These are phyloP conservation scores for Sinocyclocheilus rhinocerous DNA, from an alignment of 2,113 vertebrate species.

Conservation along the genomic window DNA sequence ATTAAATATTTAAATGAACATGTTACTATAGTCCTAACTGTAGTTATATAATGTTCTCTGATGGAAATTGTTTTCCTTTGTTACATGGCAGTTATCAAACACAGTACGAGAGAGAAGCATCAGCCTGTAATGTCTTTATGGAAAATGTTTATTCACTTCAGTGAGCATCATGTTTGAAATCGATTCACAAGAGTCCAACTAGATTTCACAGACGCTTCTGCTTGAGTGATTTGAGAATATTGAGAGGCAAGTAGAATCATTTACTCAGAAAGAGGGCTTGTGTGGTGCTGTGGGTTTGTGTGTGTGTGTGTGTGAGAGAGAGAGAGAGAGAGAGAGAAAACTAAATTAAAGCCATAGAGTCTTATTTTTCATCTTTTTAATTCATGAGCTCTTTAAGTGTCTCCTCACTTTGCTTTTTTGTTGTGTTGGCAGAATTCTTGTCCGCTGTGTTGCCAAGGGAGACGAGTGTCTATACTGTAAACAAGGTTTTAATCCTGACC, in stretches of 20 bases:
- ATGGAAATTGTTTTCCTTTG: conserved; percentile 10
- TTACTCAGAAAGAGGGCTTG: not conserved
- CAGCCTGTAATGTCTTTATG: conserved; percentile 6
- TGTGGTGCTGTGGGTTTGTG: not conserved
- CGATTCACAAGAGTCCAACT: conserved; percentile 39
- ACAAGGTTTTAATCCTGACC: conserved; percentile 42
- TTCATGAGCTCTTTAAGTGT: conserved; percentile 13
- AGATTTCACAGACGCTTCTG: conserved; percentile 24
- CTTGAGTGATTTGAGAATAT: conserved; percentile 28
- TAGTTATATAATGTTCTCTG: conserved; percentile 7
- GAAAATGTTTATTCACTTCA: conserved; percentile 22
- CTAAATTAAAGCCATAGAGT: conserved; percentile 2
- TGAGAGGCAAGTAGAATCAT: conserved; percentile 19
- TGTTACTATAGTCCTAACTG: not conserved
- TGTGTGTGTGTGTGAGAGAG: not conserved
- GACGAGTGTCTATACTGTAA: conserved; percentile 35
- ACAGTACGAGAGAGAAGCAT: conserved; percentile 17
- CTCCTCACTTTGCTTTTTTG: conserved; percentile 16
- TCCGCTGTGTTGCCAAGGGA: conserved; percentile 29
- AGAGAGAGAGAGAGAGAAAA: not conserved
- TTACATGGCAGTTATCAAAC: conserved; percentile 41
- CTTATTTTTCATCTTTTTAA: not conserved
- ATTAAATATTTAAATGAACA: conserved; percentile 31
- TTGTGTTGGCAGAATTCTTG: conserved; percentile 8
- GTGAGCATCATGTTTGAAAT: conserved; percentile 22